phyloP scores from a whole-genome alignment of 1,140 invertebrate genomes.

The Philopotamus ludificatus region DNA sequence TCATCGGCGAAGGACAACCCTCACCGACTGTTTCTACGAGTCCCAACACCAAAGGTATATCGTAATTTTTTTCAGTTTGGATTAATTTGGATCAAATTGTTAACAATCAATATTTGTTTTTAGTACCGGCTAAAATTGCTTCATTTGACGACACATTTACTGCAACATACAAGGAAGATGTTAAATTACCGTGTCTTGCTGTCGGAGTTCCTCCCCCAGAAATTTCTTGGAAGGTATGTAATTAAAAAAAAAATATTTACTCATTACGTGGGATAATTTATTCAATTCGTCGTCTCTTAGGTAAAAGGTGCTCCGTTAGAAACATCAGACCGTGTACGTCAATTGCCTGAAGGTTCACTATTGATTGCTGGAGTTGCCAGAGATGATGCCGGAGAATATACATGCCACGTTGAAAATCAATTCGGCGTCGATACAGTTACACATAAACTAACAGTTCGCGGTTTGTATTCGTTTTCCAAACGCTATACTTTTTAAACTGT shows the following conservation, averaged over 20 bases:
- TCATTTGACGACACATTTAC: conserved; percentile 89
- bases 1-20: conserved; percentile 87
- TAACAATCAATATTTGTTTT: background rate
- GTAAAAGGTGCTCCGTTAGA: conserved; percentile 64
- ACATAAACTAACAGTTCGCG: conserved; percentile 83
- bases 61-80: background rate
- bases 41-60: conserved; percentile 74
- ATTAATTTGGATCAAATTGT: background rate
- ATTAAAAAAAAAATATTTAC: background rate
- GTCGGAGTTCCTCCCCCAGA: conserved; percentile 86
- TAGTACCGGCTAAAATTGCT: conserved; percentile 89
- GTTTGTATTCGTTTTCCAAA: conserved; percentile 50
- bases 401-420: conserved; percentile 89
- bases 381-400: conserved; percentile 87
- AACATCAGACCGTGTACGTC: conserved; percentile 73
- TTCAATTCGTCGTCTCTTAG: conserved; percentile 38
- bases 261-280: background rate
- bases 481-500: too few species aligned
- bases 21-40: conserved; percentile 82
- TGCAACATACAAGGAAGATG: conserved; percentile 87
- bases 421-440: conserved; percentile 91
- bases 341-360: conserved; percentile 85
- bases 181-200: conserved; percentile 86
- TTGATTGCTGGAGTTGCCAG: conserved; percentile 85
- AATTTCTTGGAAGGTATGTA: conserved; percentile 79